phyloP scores from a whole-genome alignment of 2,113 vertebrate genomes.

The Gulo gulo region DNA sequence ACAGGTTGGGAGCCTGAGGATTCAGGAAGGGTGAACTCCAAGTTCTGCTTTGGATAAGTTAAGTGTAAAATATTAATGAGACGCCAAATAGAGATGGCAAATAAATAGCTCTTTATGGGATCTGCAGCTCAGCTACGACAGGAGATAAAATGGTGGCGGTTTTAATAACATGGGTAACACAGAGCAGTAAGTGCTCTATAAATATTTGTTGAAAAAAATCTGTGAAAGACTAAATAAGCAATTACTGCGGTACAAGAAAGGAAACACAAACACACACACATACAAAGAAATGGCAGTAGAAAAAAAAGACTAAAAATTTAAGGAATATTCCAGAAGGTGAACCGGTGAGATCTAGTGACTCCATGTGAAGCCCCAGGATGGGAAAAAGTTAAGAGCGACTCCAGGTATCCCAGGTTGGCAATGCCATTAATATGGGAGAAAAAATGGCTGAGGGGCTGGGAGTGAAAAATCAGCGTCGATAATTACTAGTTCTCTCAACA shows the following conservation, averaged over 20 bases:
- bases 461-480: slow-evolving; percentile 23
- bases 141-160: not conserved
- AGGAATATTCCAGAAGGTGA: not conserved
- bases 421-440: not conserved
- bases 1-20: not conserved
- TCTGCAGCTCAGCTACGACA: not conserved
- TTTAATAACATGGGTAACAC: not conserved
- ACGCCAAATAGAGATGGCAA: not conserved
- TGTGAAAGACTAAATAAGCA: not conserved
- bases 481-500: slow-evolving; percentile 41
- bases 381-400: not conserved
- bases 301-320: not conserved
- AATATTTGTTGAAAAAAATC: slow-evolving; percentile 29
- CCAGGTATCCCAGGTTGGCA: not conserved
- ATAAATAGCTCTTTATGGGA: not conserved
- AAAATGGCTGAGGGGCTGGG: not conserved
- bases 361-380: not conserved
- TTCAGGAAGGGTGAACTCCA: not conserved
- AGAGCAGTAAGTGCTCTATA: not conserved
- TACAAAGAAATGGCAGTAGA: not conserved
- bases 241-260: not conserved
- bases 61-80: not conserved
- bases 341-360: not conserved
- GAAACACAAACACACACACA: not conserved
- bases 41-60: slow-evolving; percentile 12